Evolutionary conservation across 2,113 vertebrate species (phyloP), one percentile per base, ranked within the genome.

Genomic region (Phyllostomus discolor): DNA sequence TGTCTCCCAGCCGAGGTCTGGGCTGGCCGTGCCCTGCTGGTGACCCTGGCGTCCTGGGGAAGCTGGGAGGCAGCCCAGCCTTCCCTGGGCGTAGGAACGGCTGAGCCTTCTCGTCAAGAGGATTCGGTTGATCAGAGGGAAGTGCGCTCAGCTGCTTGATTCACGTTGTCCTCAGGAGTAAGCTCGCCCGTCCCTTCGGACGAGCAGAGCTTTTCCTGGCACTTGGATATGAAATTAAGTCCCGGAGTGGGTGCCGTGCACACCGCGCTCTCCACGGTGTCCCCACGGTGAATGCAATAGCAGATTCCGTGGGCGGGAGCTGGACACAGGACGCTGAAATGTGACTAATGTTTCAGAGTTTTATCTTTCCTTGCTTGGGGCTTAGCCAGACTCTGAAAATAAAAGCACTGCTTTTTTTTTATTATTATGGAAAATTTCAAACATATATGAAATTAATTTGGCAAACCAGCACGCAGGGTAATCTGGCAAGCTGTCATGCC

Each of bases 331-430:
- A 20, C 0, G 1, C 50, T 1, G 57, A 50, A 11, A 54, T n/a
- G 64, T 50, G 43, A 79, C 26, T 85, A 0, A 2, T 19, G 62
- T 78, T 48, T 66, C 59, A 4, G 2, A 57, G 7, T 57, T 85
- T 88, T 90, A 67, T 81, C 81, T 92, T 90, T 89, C 26, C 59
- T 86, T 92, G 88, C 76, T 73, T 85, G 88, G 41, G 78, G 33
- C 67, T 90, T 43, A 81, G 80, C 95, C 72, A 90, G 85, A 33
- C 31, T 87, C 59, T 70, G 54, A 64, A 43, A 69, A 94, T n/a
- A 48, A 87, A 88, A 88, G 46, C 20, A 73, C 41, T 1, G 22
- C 0, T 70, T 41, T 88, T 73, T 76, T 59, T 28, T 35, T 80
- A 33, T 50, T 24, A 62, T 59, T 24, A 28, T 43, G 92, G 84